These are phyloP conservation scores for Alcis repandata DNA, from an alignment of 2,888 invertebrate species.

Conservation along the genomic window DNA sequence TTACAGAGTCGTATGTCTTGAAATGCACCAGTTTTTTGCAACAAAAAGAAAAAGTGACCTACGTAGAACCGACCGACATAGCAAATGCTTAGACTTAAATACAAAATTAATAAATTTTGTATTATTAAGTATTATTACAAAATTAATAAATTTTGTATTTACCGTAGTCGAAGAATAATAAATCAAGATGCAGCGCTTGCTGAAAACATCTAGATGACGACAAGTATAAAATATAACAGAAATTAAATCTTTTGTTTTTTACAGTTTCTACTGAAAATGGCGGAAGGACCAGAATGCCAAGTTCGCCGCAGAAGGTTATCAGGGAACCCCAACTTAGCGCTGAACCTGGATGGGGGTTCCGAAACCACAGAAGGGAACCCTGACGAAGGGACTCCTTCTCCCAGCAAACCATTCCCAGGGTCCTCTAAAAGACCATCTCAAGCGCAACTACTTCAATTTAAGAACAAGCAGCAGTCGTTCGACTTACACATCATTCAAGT, in stretches of 20 bases:
- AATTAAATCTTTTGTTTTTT: not conserved
- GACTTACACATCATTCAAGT: slow-evolving; percentile 74
- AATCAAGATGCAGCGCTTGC: no score
- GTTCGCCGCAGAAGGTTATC: slow-evolving; percentile 75
- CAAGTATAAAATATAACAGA: no score
- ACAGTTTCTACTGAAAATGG: slow-evolving; percentile 54
- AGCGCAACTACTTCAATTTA: slow-evolving; percentile 73
- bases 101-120: no score
- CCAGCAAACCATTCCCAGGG: slow-evolving; percentile 69
- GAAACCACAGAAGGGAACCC: slow-evolving; percentile 74
- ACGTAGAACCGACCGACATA: no score
- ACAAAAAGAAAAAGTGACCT: no score
- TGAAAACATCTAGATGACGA: no score
- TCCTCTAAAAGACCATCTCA: slow-evolving; percentile 64
- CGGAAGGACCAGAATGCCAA: slow-evolving; percentile 72
- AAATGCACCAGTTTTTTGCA: no score
- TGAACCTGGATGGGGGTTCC: slow-evolving; percentile 74
- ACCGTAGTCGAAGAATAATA: no score
- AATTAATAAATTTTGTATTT: no score
- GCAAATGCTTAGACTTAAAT: no score
- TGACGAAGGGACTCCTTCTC: slow-evolving; percentile 76
- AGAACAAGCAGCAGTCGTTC: slow-evolving; percentile 83
- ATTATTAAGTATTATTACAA: no score
- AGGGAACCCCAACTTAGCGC: slow-evolving; percentile 69
- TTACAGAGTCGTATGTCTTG: no score